A percentile compares a stretch with the other conserved stretches of the same genome.
Evolutionary conservation across 2,888 invertebrate genomes (phyloP).

Genomic region (Conchocele bisecta): DNA sequence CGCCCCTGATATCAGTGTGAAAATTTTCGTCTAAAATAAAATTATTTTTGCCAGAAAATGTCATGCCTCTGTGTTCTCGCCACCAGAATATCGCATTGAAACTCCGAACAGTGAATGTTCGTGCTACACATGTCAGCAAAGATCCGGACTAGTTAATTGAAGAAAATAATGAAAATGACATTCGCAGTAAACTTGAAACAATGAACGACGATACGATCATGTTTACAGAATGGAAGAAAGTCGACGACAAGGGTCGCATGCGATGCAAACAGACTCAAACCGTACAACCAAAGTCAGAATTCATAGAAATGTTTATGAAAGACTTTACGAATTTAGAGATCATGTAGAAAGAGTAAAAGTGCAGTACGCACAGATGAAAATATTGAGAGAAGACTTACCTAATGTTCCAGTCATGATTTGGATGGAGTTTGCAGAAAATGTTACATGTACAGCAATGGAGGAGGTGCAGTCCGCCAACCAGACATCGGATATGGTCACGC

Average conservation of each 20-base stretch:
- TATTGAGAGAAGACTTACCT: constrained; percentile 29
- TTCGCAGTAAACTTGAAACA: too few species aligned
- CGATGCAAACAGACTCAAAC: constrained; percentile 20
- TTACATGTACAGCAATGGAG: constrained; percentile 31
- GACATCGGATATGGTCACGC: constrained; percentile 13
- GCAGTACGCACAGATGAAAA: constrained; percentile 30
- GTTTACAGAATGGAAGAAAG: constrained; percentile 24
- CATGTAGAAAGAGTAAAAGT: constrained; percentile 27
- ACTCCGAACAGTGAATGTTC: constrained; percentile 23
- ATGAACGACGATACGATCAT: not conserved
- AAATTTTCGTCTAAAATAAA: too few species aligned
- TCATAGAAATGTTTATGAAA: constrained; percentile 11
- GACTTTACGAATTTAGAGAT: constrained; percentile 4
- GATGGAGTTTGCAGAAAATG: constrained; percentile 57
- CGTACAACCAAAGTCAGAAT: not conserved
- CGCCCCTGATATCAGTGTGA: too few species aligned
- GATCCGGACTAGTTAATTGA: constrained; percentile 8
- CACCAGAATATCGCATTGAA: constrained; percentile 45
- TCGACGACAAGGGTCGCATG: constrained; percentile 13
- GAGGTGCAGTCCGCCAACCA: constrained; percentile 37
- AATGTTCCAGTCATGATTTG: constrained; percentile 32
- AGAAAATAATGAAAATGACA: not conserved
- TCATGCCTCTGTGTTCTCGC: constrained; percentile 15
- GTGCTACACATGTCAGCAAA: not conserved
- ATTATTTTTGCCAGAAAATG: not conserved